Base-by-base conservation (phyloP, 1,140 invertebrate genomes). In the Brachionus paranguensis region DNA sequence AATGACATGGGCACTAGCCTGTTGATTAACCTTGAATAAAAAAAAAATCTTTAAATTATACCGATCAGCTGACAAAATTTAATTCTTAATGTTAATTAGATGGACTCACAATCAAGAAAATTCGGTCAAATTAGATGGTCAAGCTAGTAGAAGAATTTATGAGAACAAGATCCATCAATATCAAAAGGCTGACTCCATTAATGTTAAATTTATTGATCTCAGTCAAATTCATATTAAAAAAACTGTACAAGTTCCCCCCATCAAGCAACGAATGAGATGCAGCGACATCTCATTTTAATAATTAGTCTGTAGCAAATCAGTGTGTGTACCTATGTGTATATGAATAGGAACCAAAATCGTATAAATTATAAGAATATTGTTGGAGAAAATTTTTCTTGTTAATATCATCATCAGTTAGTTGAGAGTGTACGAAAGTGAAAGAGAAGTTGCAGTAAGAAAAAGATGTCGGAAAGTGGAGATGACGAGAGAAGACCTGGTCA, bases 391-490 rank as follows among this genome's bases (percentile, higher is more conserved):
- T 68, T 68, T 29, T 33, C 27, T 65, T 65, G 5, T 17, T 17
- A 27, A 17, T 68, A 17, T 12, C 14, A 45, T 45, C 50, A 27
- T 79, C 12, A 85, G 65, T 60, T 60, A 60, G 53, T 60, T 60
- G 45, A 47, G 45, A 47, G 45, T 12, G 45, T 3, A 47, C 11
- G 45, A 47, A 47, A 47, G 53, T 33, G 27, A 68, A 41, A 33
- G 27, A 24, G 5, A 68, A 68, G 27, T 68, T 68, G 4, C 2
- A 41, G 65, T 14, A 17, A 41, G 14, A 47, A 47, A 76, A 76
- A 47, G 27, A 76, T 76, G 72, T 76, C 72, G 17, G 72, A 76
- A 76, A 76, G 72, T 17, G 72, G 72, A 20, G 72, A 76, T 76
- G 72, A 76, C 24, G 68, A 72, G 33, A 41, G 68, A 50, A 47